Evolutionary conservation across 2,113 vertebrate genomes (phyloP).

Genomic region (Myrmecobius fasciatus): DNA sequence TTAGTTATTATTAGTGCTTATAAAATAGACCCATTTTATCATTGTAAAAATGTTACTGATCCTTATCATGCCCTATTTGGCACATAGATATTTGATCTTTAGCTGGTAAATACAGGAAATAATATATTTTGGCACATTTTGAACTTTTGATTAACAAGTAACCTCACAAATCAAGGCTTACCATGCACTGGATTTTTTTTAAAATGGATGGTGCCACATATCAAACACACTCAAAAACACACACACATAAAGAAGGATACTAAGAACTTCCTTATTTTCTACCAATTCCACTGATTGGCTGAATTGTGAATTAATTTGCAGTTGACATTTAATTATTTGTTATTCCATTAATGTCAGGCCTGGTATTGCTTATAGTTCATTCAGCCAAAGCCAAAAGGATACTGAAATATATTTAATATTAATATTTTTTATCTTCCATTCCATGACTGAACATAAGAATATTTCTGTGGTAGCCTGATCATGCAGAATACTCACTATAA

Average conservation of each 20-base stretch:
- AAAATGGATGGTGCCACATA: background rate
- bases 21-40: background rate
- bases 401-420: background rate
- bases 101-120: background rate
- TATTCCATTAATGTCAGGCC: background rate
- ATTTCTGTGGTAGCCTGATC: background rate
- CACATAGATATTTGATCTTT: background rate
- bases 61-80: background rate
- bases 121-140: background rate
- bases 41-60: background rate
- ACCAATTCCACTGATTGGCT: background rate
- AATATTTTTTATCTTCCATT: background rate
- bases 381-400: background rate
- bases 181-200: background rate
- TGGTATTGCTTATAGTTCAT: background rate
- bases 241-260: background rate
- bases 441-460: background rate
- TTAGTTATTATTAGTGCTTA: background rate
- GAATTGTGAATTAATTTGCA: background rate
- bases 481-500: background rate
- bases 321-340: background rate
- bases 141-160: background rate
- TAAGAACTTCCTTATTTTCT: background rate
- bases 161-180: background rate
- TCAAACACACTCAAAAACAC: background rate